Percentiles rank a stretch among this genome's conserved stretches.
Evolutionary conservation across 1,140 invertebrate species (phyloP).

Genomic region (Sminthurinus signatus): DNA sequence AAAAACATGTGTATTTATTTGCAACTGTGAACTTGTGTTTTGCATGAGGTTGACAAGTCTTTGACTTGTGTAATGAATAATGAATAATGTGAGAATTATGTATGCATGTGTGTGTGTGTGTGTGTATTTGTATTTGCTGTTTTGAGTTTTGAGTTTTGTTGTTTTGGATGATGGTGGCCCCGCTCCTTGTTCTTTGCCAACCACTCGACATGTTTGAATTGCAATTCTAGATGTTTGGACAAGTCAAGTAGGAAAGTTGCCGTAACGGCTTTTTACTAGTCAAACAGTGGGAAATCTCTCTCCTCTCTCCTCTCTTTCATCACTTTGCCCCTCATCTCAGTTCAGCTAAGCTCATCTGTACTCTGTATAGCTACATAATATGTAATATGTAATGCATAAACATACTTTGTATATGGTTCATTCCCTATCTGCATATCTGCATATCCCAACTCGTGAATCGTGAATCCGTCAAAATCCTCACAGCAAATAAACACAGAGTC

Average conservation of each 20-base stretch:
- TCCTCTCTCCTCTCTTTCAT: too few species aligned
- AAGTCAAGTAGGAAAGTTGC: conserved; percentile 29
- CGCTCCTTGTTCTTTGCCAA: conserved; percentile 24
- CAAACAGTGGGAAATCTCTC: conserved; percentile 25
- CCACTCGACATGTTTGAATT: conserved; percentile 33
- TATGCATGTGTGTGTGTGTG: too few species aligned
- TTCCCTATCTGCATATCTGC: conserved; percentile 8
- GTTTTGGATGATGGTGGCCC: too few species aligned
- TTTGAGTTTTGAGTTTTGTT: too few species aligned
- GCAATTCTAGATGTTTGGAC: conserved; percentile 40
- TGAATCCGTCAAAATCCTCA: background rate
- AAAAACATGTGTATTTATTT: too few species aligned
- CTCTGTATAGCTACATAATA: too few species aligned
- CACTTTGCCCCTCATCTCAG: too few species aligned
- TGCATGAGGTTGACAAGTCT: background rate
- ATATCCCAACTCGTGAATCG: conserved; percentile 19
- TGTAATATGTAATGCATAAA: too few species aligned
- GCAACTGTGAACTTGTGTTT: too few species aligned
- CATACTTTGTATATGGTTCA: too few species aligned
- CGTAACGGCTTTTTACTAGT: conserved; percentile 33
- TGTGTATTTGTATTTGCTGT: too few species aligned
- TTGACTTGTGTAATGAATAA: background rate
- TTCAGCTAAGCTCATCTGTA: too few species aligned
- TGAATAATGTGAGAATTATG: background rate
- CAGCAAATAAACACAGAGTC: background rate